Evolutionary conservation across 37 sponge, comb jelly and placozoan species (phyloP), one percentile per base, ranked within the genome.

Genomic region (Aplysina aerophoba): DNA sequence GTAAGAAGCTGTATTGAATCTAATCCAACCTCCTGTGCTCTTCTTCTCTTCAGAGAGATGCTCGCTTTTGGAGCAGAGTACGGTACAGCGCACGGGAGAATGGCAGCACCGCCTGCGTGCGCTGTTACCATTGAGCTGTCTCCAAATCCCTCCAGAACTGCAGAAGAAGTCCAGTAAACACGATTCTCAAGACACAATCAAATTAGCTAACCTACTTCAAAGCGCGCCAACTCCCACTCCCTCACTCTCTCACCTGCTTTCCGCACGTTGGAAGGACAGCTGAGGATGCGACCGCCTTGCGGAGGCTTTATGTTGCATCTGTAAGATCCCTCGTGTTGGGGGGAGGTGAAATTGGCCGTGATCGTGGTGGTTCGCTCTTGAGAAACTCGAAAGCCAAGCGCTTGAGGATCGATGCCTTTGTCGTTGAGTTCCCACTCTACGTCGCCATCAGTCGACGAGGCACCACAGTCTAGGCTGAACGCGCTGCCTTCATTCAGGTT

Each of bases 11-110:
- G 50, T 44, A 44, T 11, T 44, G 3, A 11, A 8, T 8, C 50
- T 44, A 11, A 11, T 44, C 6, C 6, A 44, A 8, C 50, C 8
- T 8, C 6, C 3, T 8, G 50, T 44, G 8, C 50, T 8, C 78
- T 25, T 16, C 44, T 31, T 15, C 50, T 40, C 16, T 17, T 41
- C 78, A 53, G 41, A 1, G 22, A 40, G 17, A 75, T 0, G n/a
- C 5, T 1, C 1, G 54, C 22, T 54, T 75, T 17, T 75, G 78
- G 78, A 4, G 13, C 53, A 41, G 78, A 75, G 20, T 1, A 41
- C 54, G 78, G 78, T 15, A 44, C 44, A 44, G 78, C 78, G 41
- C 78, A 75, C 12, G 53, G 53, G 38, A 75, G 53, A 54, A 75
- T 41, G 24, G 53, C 78, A 31, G 24, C 78, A 75, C 54, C 78